A percentile compares a stretch with the other conserved stretches of the same genome.
Conservation (phyloP, 1,140 invertebrate genomes). For the Papilio dardanus region DNA sequence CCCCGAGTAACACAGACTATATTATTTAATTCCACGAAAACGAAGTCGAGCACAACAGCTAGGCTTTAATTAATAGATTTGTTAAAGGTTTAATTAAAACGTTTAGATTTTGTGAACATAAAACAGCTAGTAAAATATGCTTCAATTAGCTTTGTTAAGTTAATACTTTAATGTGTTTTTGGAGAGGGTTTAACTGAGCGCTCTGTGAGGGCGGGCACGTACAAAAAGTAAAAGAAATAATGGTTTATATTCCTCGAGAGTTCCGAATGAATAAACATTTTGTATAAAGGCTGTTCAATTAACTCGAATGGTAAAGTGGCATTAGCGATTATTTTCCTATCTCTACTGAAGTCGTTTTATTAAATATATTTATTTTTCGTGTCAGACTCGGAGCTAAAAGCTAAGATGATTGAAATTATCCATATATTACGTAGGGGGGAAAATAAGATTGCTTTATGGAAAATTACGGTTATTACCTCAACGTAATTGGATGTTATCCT, state of each 20-base stretch:
- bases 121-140: neutral
- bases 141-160: neutral
- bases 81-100: neutral
- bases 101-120: neutral
- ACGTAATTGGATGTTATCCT: neutral
- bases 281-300: conserved; percentile 7
- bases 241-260: conserved; percentile 6
- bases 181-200: neutral
- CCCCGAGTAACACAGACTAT: too few relatives aligned
- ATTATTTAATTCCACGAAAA: too few relatives aligned
- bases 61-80: neutral
- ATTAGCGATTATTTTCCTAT: conserved; percentile 10
- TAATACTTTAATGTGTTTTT: conserved; percentile 23
- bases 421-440: neutral
- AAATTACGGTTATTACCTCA: neutral
- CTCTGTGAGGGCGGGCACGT: neutral
- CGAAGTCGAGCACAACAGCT: too few relatives aligned
- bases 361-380: conserved; percentile 6
- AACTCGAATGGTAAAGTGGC: conserved; percentile 14
- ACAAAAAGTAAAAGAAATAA: conserved; percentile 25
- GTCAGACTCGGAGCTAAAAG: neutral
- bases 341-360: conserved; percentile 4
- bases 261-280: conserved; percentile 5
- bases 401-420: neutral
- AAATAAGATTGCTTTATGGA: neutral